Evolutionary conservation across 64 coral and sea anemone genomes (phyloP).

Genomic region (Stichodactyla helianthus): DNA sequence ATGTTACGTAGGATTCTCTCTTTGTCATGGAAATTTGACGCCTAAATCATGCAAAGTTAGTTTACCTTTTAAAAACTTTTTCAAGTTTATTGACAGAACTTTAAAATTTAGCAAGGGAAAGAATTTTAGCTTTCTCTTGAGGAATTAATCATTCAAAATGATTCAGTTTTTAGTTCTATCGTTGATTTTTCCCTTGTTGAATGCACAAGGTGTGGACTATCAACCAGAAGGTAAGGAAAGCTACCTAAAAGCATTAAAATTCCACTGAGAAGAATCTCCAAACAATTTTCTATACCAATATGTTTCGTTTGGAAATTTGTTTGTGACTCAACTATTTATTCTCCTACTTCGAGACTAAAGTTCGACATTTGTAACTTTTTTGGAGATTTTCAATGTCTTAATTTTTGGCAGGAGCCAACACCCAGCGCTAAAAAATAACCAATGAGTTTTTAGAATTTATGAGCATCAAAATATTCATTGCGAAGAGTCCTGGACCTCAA

Average conservation of each 20-base stretch:
- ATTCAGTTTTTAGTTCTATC: neutral
- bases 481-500: no score
- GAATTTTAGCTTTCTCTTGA: neutral
- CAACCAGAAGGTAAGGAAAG: neutral
- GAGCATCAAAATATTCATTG: no score
- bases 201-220: neutral
- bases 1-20: neutral
- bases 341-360: no score
- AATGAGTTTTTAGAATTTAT: no score
- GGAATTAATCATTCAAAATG: neutral
- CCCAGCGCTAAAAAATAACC: no score
- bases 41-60: constrained; percentile 16
- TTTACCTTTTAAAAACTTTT: constrained; percentile 8
- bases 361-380: no score
- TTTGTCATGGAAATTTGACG: neutral
- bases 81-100: neutral
- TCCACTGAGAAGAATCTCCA: neutral
- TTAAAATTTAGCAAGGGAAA: neutral
- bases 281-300: neutral
- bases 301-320: neutral
- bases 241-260: neutral
- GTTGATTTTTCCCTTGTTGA: neutral
- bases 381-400: no score
- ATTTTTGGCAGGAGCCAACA: no score
- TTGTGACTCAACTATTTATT: neutral